A percentile compares a stretch with the other conserved stretches of the same genome.
Evolutionary conservation across 2,888 invertebrate species (phyloP).

Genomic region (Hedychridium roseum): DNA sequence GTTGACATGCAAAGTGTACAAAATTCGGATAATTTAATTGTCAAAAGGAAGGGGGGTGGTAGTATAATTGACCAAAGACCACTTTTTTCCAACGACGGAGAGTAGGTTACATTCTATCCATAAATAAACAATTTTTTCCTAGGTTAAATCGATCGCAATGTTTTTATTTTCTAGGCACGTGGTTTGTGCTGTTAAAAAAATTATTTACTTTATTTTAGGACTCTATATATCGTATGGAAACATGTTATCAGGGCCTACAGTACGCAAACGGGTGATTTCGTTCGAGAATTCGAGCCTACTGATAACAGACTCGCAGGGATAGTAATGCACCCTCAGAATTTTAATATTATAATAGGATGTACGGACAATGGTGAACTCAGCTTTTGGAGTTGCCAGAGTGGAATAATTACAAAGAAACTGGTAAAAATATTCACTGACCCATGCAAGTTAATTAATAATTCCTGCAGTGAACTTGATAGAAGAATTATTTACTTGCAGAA

Average conservation of each 20-base stretch:
- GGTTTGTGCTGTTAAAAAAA: background rate
- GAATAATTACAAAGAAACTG: slow-evolving; percentile 64
- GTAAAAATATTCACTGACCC: slow-evolving; percentile 51
- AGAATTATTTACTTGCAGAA: slow-evolving; percentile 47
- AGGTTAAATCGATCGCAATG: background rate
- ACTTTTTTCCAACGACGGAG: slow-evolving; percentile 70
- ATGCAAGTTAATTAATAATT: too few relatives aligned
- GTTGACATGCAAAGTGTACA: too few relatives aligned
- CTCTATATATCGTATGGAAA: slow-evolving; percentile 70
- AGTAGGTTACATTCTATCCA: slow-evolving; percentile 65
- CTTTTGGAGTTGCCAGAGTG: slow-evolving; percentile 68
- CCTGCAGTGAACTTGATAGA: background rate
- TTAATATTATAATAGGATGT: slow-evolving; percentile 67
- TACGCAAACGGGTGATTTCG: slow-evolving; percentile 71
- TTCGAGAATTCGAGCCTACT: slow-evolving; percentile 68
- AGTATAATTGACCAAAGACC: slow-evolving; percentile 70
- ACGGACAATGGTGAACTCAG: slow-evolving; percentile 67
- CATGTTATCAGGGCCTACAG: slow-evolving; percentile 71
- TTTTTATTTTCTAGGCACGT: background rate
- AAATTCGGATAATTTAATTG: slow-evolving; percentile 60
- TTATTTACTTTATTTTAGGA: slow-evolving; percentile 62
- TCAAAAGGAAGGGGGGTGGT: slow-evolving; percentile 71
- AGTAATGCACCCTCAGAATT: slow-evolving; percentile 62
- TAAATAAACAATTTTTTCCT: background rate
- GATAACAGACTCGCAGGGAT: slow-evolving; percentile 66